Conservation (phyloP, 2,888 invertebrate species). For the Bombylius discolor region DNA sequence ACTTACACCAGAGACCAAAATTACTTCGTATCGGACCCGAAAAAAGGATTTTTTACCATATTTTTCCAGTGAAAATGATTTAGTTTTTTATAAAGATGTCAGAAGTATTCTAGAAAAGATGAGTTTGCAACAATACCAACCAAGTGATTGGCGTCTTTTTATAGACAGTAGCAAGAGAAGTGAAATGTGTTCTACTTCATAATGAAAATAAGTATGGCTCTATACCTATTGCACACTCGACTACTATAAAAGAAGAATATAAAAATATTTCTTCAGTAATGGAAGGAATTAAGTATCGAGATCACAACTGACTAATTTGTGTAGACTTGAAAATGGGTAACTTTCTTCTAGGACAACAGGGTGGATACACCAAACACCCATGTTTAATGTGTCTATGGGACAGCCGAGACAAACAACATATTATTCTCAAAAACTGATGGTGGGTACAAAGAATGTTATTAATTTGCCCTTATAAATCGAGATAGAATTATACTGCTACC, state of each 20-base stretch:
- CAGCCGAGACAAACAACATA: constrained; percentile 3
- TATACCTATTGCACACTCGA: constrained; percentile 8
- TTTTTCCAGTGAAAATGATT: constrained; percentile 3
- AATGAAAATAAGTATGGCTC: constrained; percentile 10
- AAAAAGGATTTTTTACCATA: constrained; percentile 3
- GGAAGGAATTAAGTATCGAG: constrained; percentile 1
- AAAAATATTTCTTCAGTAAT: constrained; percentile 5
- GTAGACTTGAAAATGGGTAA: constrained; percentile 3
- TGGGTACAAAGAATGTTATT: background rate
- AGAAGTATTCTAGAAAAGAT: constrained; percentile 1
- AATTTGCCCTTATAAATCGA: background rate
- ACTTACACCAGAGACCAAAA: constrained; percentile 1
- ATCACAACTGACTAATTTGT: constrained; percentile 4
- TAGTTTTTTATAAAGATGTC: constrained; percentile 2
- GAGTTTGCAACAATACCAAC: constrained; percentile 5
- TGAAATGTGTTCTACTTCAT: constrained; percentile 11
- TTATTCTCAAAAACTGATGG: too few species aligned
- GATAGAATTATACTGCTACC: constrained; percentile 7
- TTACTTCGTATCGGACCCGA: constrained; percentile 5
- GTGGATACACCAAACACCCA: constrained; percentile 4
- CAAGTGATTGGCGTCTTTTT: constrained; percentile 10
- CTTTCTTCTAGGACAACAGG: background rate
- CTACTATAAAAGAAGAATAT: constrained; percentile 6
- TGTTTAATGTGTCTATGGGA: constrained; percentile 2
- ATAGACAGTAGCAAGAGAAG: constrained; percentile 10